Percentiles rank a stretch among this genome's conserved stretches.
These are phyloP conservation scores for Phyllotreta striolata DNA, from an alignment of 2,888 invertebrate genomes.

Conservation along the genomic window DNA sequence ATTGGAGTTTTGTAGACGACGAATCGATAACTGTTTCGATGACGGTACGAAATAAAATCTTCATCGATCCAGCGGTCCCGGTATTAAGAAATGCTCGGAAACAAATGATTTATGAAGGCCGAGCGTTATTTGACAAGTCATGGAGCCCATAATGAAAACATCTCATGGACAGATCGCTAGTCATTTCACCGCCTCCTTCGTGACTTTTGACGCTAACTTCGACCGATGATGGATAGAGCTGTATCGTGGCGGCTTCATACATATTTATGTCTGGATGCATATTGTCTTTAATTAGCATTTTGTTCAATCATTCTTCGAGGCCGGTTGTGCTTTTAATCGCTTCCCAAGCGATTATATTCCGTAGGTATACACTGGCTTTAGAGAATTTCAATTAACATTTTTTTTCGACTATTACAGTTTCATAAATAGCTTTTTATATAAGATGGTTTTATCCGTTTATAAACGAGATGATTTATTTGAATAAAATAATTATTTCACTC, in stretches of 20 bases:
- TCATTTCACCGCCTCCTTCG: constrained; percentile 63
- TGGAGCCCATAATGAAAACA: constrained; percentile 63
- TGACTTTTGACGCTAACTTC: constrained; percentile 62
- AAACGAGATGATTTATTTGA: background rate
- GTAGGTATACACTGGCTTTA: background rate
- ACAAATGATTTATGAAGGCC: constrained; percentile 56
- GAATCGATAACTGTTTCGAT: constrained; percentile 25
- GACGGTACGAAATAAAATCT: constrained; percentile 49
- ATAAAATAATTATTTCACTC: background rate
- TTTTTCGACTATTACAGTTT: constrained; percentile 1
- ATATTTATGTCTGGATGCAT: constrained; percentile 55
- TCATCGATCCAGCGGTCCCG: constrained; percentile 40
- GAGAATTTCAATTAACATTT: constrained; percentile 15
- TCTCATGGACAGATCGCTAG: constrained; percentile 63
- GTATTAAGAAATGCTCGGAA: constrained; percentile 30
- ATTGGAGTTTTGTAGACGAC: background rate
- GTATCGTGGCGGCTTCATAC: constrained; percentile 52
- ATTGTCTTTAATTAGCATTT: constrained; percentile 61
- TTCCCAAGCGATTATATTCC: constrained; percentile 19
- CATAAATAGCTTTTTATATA: background rate
- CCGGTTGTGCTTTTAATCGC: constrained; percentile 26
- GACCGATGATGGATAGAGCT: constrained; percentile 59
- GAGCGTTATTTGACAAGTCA: constrained; percentile 60
- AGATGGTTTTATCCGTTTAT: too few species aligned
- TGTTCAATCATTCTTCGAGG: constrained; percentile 56